Evolutionary conservation across 2,113 vertebrate genomes (phyloP), one percentile per base, ranked within the genome.

Genomic region (Heloderma charlesbogerti): DNA sequence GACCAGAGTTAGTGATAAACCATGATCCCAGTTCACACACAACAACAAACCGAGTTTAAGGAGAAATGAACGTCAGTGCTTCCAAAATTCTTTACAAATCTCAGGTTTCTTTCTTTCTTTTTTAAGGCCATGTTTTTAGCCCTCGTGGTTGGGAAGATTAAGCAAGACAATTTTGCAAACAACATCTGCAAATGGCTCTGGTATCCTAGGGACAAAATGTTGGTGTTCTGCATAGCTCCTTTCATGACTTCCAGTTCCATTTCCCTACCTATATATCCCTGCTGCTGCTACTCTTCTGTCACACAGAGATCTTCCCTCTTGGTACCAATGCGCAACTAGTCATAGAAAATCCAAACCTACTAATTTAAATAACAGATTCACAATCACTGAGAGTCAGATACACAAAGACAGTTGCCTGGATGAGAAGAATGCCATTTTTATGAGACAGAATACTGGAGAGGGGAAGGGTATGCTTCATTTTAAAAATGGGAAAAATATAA

Each of bases 61-160:
- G n/a, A 16, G 71, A 37, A 74, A 37, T 31, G 34, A 74, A 74
- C 10, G 43, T 13, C 48, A 12, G 48, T 27, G 45, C 77, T 79
- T 9, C 0, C 37, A 63, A 3, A 66, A 37, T 66, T 15, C 10
- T 54, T 1, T 20, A 81, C 31, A 13, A 31, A 31, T 81, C 4
- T 54, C 83, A 84, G 37, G 13, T 67, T 29, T 51, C 43, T 54
- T 57, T n/a, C 34, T 57, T 57, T 75, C 51, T 93, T 93, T 90
- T 66, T 92, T 84, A 91, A 81, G 91, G 91, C 43, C 31, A 90
- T 87, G 81, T 91, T 66, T 54, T 51, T 72, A 54, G 18, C 34
- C 51, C 34, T 57, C 34, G 51, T 37, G 48, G 71, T 37, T 87
- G 71, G 2, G 37, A 40, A 75, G 20, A 57, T 74, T 86, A 25